Percentiles rank a stretch among this genome's conserved stretches.
These are phyloP conservation scores for Philopotamus ludificatus DNA, from an alignment of 1,140 invertebrate species.

Conservation along the genomic window DNA sequence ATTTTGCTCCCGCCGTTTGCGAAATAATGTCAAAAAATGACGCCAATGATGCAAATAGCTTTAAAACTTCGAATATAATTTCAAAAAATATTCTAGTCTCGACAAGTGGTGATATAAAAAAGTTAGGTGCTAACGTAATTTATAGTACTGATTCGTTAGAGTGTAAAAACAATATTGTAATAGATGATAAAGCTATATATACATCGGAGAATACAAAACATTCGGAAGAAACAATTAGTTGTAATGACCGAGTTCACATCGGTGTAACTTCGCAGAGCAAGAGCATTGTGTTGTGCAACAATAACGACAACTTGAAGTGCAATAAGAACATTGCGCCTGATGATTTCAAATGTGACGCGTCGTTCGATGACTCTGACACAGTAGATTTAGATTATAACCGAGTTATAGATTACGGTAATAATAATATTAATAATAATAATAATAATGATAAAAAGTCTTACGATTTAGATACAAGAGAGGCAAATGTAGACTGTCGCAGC, in stretches of 20 bases:
- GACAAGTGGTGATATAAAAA: slow-evolving; percentile 24
- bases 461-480: slow-evolving; percentile 18
- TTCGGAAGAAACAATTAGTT: neutral
- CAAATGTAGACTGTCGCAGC: neutral
- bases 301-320: neutral
- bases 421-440: too few relatives aligned
- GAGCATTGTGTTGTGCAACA: too few relatives aligned
- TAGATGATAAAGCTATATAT: neutral
- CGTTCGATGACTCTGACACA: slow-evolving; percentile 4
- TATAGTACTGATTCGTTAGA: slow-evolving; percentile 14
- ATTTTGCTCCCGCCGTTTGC: neutral
- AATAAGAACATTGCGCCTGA: too few relatives aligned
- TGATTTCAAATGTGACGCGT: too few relatives aligned
- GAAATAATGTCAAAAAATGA: slow-evolving; percentile 2
- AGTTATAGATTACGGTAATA: slow-evolving; percentile 10
- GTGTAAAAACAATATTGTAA: neutral
- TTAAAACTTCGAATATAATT: slow-evolving; percentile 14
- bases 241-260: neutral
- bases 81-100: slow-evolving; percentile 20
- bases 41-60: slow-evolving; percentile 10
- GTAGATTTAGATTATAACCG: slow-evolving; percentile 16
- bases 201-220: neutral
- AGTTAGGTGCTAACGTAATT: slow-evolving; percentile 18
- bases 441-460: slow-evolving; percentile 27
- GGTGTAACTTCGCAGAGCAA: neutral